Conservation (phyloP, 1,140 invertebrate species). For the Formica selysi region DNA sequence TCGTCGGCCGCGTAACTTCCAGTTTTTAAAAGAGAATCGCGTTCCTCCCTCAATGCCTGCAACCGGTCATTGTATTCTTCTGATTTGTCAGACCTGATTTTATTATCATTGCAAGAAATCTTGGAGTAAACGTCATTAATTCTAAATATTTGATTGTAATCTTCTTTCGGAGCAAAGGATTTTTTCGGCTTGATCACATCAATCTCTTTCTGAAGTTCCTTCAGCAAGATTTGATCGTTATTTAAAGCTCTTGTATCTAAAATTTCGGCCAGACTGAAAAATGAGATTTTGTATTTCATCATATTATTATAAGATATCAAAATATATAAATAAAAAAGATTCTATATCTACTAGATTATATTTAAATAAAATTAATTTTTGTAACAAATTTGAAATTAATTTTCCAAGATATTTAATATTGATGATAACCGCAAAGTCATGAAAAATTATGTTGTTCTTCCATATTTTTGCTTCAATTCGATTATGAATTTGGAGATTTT, state of each 20-base stretch:
- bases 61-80: conserved; percentile 77
- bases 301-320: conserved; percentile 11
- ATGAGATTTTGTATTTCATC: conserved; percentile 36
- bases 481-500: neutral
- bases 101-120: conserved; percentile 41
- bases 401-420: neutral
- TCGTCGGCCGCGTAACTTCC: conserved; percentile 84
- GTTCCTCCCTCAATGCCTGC: conserved; percentile 78
- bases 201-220: conserved; percentile 81
- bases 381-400: neutral
- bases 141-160: conserved; percentile 65
- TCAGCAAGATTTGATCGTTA: conserved; percentile 80
- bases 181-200: conserved; percentile 79
- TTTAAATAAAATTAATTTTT: neutral
- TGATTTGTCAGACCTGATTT: conserved; percentile 55
- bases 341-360: neutral
- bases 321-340: conserved; percentile 15
- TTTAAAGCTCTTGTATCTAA: conserved; percentile 79
- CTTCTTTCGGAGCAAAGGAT: conserved; percentile 46
- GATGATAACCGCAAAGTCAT: neutral
- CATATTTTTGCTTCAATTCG: neutral
- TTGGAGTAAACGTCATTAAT: conserved; percentile 69
- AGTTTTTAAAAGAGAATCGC: conserved; percentile 80
- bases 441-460: neutral
- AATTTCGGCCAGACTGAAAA: conserved; percentile 81